phyloP scores from a whole-genome alignment of 2,888 invertebrate genomes.

The Clepsis dumicolana region DNA sequence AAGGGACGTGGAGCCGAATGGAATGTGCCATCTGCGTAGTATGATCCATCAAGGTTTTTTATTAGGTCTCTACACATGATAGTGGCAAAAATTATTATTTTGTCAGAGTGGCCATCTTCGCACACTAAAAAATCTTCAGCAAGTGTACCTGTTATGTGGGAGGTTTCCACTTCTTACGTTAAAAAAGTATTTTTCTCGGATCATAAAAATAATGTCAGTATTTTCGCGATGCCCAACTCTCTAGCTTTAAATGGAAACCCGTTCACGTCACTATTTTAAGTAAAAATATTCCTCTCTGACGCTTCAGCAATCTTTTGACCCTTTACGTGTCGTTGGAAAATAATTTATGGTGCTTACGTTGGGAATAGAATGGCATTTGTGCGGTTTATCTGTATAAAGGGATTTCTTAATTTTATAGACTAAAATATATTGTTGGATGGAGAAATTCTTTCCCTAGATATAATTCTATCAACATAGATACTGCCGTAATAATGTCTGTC shows the following conservation, averaged over 20 bases:
- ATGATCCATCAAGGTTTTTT: conserved; percentile 16
- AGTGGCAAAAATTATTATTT: conserved; percentile 16
- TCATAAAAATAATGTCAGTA: neutral
- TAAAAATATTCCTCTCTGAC: conserved; percentile 10
- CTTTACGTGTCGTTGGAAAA: conserved; percentile 10
- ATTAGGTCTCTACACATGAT: neutral
- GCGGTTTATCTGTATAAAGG: neutral
- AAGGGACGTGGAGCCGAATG: conserved; percentile 12
- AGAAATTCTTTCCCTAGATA: neutral
- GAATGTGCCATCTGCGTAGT: conserved; percentile 20
- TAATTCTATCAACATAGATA: neutral
- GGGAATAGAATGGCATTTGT: conserved; percentile 6
- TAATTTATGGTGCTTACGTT: conserved; percentile 12
- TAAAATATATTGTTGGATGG: neutral
- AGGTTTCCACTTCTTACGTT: neutral
- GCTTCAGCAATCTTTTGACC: conserved; percentile 13
- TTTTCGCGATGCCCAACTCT: neutral
- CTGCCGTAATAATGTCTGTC: neutral
- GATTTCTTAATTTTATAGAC: neutral
- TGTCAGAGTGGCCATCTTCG: conserved; percentile 3
- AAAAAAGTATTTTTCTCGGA: neutral
- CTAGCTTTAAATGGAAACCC: conserved; percentile 5
- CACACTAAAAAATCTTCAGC: conserved; percentile 11
- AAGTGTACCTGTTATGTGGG: conserved; percentile 5
- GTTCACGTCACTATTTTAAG: conserved; percentile 11